These are phyloP conservation scores for Psettodes erumei DNA, from an alignment of 2,113 vertebrate species.

Conservation along the genomic window DNA sequence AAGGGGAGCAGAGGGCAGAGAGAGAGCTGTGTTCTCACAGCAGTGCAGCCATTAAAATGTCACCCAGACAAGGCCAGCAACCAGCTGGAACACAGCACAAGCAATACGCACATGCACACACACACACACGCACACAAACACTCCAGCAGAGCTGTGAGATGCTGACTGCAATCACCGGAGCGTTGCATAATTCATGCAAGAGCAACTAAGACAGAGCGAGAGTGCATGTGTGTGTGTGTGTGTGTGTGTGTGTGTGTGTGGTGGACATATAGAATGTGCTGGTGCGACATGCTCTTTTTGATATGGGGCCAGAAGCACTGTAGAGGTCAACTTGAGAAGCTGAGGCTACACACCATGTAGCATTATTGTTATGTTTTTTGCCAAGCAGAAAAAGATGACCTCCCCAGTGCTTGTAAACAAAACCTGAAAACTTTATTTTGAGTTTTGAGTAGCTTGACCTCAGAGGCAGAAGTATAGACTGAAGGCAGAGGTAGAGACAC, in stretches of 20 bases:
- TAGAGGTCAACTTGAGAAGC: constrained; percentile 37
- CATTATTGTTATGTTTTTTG: background rate
- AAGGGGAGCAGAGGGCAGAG: constrained; percentile 67
- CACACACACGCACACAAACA: constrained; percentile 40
- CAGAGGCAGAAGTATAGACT: background rate
- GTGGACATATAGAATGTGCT: constrained; percentile 68
- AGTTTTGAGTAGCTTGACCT: background rate
- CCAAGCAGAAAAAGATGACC: background rate
- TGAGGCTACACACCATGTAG: background rate
- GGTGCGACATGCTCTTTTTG: constrained; percentile 47
- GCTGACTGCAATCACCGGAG: constrained; percentile 49
- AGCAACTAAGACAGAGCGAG: constrained; percentile 33
- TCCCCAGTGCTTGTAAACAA: background rate
- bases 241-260: constrained; percentile 26
- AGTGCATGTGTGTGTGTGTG: constrained; percentile 24
- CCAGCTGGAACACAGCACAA: constrained; percentile 67
- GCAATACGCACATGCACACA: background rate
- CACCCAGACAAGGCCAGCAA: constrained; percentile 66
- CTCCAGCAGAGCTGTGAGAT: constrained; percentile 52
- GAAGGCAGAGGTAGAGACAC: background rate
- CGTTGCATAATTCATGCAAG: constrained; percentile 66
- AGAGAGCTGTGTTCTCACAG: constrained; percentile 59
- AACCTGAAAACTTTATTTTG: background rate
- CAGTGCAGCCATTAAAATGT: constrained; percentile 75
- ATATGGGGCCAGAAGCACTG: constrained; percentile 30